Evolutionary conservation across 2,797 vertebrate genomes (phyloP).

Genomic region (Pseudochaenichthys georgianus): DNA sequence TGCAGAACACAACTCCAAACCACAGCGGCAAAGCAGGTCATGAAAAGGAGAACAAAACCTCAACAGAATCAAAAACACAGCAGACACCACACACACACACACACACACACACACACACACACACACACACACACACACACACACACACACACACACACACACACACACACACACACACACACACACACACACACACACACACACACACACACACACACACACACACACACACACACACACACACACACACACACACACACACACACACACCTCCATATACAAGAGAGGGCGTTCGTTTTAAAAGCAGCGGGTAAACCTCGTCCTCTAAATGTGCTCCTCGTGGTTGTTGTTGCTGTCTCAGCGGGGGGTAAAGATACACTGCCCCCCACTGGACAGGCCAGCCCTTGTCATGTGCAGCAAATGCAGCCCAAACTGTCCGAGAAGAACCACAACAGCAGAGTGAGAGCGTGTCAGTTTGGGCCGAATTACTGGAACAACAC

Average conservation of each 20-base stretch:
- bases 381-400: conserved; percentile 75
- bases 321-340: conserved; percentile 70
- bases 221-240: too few relatives aligned
- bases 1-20: conserved; percentile 72
- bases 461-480: conserved; percentile 55
- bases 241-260: conserved; percentile 42
- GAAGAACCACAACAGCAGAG: conserved; percentile 80
- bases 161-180: too few relatives aligned
- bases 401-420: conserved; percentile 86
- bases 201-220: conserved; percentile 21
- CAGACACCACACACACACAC: too few relatives aligned
- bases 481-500: conserved; percentile 62
- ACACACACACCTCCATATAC: conserved; percentile 69
- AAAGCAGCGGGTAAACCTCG: conserved; percentile 66
- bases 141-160: too few relatives aligned
- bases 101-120: too few relatives aligned
- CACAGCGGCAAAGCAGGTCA: conserved; percentile 58
- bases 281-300: conserved; percentile 58
- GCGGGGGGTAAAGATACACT: conserved; percentile 60
- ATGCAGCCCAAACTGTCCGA: conserved; percentile 86
- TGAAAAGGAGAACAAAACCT: too few relatives aligned
- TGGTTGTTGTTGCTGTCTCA: conserved; percentile 61
- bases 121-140: too few relatives aligned
- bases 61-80: conserved; percentile 51
- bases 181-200: too few relatives aligned